Evolutionary conservation across 1,140 invertebrate genomes (phyloP).

Genomic region (Drosophila nebulosa): DNA sequence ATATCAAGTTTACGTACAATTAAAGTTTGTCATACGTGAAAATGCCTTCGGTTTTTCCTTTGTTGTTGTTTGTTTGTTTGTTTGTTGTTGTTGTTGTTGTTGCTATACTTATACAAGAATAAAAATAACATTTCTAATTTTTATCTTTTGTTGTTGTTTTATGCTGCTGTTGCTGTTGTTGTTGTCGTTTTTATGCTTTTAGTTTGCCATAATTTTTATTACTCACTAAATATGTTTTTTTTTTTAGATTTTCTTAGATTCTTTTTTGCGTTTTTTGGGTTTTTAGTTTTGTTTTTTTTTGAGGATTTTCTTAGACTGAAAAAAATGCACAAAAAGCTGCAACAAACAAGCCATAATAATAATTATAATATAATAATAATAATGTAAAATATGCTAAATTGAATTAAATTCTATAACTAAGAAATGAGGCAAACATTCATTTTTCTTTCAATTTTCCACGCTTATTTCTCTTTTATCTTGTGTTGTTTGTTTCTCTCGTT

Average conservation of each 20-base stretch:
- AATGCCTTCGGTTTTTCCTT: constrained; percentile 67
- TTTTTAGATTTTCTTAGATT: constrained; percentile 38
- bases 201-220: constrained; percentile 16
- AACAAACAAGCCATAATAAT: constrained; percentile 76
- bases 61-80: constrained; percentile 16
- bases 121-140: constrained; percentile 69
- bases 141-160: constrained; percentile 29
- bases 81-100: constrained; percentile 32
- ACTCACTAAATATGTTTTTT: constrained; percentile 15
- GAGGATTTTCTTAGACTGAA: constrained; percentile 20
- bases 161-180: constrained; percentile 21
- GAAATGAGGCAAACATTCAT: constrained; percentile 47
- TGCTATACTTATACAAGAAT: constrained; percentile 74
- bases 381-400: constrained; percentile 67
- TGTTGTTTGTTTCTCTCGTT: not conserved
- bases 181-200: constrained; percentile 43
- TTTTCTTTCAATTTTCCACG: not conserved
- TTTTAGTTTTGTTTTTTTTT: constrained; percentile 38
- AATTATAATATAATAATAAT: constrained; percentile 34
- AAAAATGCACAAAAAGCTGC: constrained; percentile 77
- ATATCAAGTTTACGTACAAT: constrained; percentile 77
- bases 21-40: constrained; percentile 74
- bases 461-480: constrained; percentile 4
- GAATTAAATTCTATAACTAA: constrained; percentile 71
- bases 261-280: no score